Evolutionary conservation across 2,888 invertebrate species (phyloP).

Genomic region (Microctonus hyperodae): DNA sequence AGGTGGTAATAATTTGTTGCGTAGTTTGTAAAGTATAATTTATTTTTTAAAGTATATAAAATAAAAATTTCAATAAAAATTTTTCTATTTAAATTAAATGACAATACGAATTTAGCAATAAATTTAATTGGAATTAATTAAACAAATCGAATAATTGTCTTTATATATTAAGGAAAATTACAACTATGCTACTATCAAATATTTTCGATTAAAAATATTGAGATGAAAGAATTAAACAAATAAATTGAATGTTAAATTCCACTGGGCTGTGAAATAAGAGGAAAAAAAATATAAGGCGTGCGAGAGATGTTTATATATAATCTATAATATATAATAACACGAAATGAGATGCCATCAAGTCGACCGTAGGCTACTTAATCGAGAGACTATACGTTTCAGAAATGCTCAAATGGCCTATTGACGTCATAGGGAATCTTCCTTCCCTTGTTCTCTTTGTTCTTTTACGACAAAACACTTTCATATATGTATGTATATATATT

Average conservation of each 20-base stretch:
- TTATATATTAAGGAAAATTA: no score
- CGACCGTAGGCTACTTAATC: neutral
- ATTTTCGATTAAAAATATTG: neutral
- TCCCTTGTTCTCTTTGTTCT: neutral
- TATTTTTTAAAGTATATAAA: no score
- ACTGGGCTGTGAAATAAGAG: neutral
- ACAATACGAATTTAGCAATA: no score
- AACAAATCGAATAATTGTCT: no score
- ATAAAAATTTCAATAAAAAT: no score
- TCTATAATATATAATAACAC: neutral
- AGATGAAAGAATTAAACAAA: neutral
- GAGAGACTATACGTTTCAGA: neutral
- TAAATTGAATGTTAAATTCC: neutral
- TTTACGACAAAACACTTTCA: neutral
- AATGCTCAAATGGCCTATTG: conserved; percentile 4
- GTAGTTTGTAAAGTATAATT: neutral
- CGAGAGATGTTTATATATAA: neutral
- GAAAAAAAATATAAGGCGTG: neutral
- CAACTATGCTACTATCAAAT: no score
- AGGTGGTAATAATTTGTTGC: neutral
- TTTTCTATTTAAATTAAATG: no score
- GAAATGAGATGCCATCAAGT: neutral
- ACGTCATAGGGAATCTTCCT: conserved; percentile 8
- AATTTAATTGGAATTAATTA: no score
- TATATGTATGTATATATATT: no score